phyloP scores from a whole-genome alignment of 2,113 vertebrate genomes.

The Corvus moneduloides region DNA sequence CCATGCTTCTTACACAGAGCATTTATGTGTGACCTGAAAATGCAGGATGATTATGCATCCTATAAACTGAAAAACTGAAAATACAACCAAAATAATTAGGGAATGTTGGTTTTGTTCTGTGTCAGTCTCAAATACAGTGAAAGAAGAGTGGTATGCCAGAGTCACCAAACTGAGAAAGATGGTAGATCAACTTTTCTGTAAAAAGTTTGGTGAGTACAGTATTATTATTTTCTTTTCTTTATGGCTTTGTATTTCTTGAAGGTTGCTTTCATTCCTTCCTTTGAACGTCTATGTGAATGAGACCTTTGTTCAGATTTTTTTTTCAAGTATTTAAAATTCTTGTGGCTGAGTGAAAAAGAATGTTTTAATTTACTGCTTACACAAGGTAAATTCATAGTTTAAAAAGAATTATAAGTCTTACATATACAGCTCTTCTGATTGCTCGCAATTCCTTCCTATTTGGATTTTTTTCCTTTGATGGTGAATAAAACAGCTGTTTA shows the following conservation, averaged over 20 bases:
- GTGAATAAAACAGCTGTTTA: neutral
- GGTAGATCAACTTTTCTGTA: conserved; percentile 80
- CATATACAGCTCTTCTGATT: neutral
- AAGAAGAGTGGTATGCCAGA: conserved; percentile 75
- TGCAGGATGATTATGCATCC: neutral
- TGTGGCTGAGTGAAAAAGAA: neutral
- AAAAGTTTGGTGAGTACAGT: conserved; percentile 74
- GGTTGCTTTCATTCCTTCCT: neutral
- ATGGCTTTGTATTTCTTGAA: neutral
- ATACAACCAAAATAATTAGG: neutral
- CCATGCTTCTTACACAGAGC: neutral
- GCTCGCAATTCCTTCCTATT: neutral
- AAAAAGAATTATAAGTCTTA: neutral
- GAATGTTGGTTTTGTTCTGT: neutral
- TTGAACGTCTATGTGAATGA: rapidly evolving
- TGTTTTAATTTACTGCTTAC: neutral
- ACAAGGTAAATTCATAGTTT: neutral
- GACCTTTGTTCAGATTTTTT: neutral
- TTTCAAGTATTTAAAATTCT: neutral
- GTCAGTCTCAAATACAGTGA: conserved; percentile 33
- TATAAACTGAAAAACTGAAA: neutral
- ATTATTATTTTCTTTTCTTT: neutral
- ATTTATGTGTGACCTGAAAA: neutral
- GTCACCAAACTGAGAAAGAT: conserved; percentile 74
- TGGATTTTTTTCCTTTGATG: neutral